These are phyloP conservation scores for Columbina picui DNA, from an alignment of 2,113 vertebrate genomes.

Conservation along the genomic window DNA sequence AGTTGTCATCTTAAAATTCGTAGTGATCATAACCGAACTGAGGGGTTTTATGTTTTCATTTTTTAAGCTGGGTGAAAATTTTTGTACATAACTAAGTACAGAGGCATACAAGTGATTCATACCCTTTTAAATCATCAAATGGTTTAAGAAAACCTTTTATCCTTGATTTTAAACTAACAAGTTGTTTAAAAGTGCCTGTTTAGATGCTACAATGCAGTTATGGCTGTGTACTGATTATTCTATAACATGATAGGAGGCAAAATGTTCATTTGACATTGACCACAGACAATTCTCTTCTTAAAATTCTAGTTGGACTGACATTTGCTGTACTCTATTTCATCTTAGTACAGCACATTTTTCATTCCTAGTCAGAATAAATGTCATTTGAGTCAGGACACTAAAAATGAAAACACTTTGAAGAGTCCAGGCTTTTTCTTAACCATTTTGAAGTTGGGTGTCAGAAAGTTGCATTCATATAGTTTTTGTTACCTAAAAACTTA, in stretches of 20 bases:
- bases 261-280: not conserved
- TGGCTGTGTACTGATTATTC: not conserved
- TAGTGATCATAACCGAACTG: conserved; percentile 23
- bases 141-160: not conserved
- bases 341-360: not conserved
- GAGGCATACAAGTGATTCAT: not conserved
- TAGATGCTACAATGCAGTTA: conserved; percentile 6
- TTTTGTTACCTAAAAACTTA: conserved; percentile 1
- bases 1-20: conserved; percentile 24
- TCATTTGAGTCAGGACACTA: not conserved
- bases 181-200: conserved; percentile 43
- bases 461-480: not conserved
- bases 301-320: not conserved
- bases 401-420: not conserved
- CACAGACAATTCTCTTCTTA: not conserved
- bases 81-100: conserved; percentile 22
- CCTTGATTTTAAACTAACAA: conserved; percentile 37
- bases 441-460: not conserved
- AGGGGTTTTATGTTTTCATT: not conserved
- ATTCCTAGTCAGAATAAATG: not conserved
- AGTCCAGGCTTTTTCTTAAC: not conserved
- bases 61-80: conserved; percentile 35
- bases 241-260: not conserved
- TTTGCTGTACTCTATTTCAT: not conserved
- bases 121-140: not conserved